Base-by-base conservation (phyloP, 2,113 vertebrate species). In the Leptocoma aspasia region DNA sequence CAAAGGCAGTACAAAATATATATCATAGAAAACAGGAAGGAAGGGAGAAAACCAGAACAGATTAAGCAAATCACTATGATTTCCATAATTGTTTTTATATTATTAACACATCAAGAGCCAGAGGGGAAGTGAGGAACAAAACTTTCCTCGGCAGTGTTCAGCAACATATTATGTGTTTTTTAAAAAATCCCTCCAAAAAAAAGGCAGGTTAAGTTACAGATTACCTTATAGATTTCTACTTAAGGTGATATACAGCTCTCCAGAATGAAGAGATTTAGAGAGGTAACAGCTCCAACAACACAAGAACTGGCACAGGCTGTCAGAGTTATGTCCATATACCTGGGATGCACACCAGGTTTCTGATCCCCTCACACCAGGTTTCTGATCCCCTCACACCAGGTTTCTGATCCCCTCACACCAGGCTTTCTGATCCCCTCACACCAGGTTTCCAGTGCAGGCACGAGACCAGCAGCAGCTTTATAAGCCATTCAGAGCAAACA, bases 1-100 rank as follows among this genome's bases (percentile, higher is more conserved):
- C 37, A 81, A 96, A 95, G 75, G 49, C 53, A 94, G 35, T 47
- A 92, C 92, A 72, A 92, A 95, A 94, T 93, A 96, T 70, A 93
- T 47, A 89, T 77, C 93, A 95, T 3, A 94, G 63, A 39, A 69
- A 91, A 91, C 41, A 54, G 78, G 91, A 63, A 78, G 64, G 45
- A 45, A 86, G 41, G 22, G 41, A 35, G 30, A 91, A 82, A 93
- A 79, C 2, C 37, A 70, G 64, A 86, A 83, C 37, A 83, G 28
- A 89, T 83, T 69, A 94, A 69, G 59, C 63, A 94, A 89, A 88
- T 92, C 83, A 80, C 66, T 45, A 31, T 41, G 63, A 95, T 72
- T 95, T 86, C 80, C 37, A 26, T 92, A 85, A 92, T 27, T 86
- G 72, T 69, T 92, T 84, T 82, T 92, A 30, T 82, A 90, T 86